Evolutionary conservation across 2,797 vertebrate species (phyloP).

Genomic region (Peromyscus eremicus): DNA sequence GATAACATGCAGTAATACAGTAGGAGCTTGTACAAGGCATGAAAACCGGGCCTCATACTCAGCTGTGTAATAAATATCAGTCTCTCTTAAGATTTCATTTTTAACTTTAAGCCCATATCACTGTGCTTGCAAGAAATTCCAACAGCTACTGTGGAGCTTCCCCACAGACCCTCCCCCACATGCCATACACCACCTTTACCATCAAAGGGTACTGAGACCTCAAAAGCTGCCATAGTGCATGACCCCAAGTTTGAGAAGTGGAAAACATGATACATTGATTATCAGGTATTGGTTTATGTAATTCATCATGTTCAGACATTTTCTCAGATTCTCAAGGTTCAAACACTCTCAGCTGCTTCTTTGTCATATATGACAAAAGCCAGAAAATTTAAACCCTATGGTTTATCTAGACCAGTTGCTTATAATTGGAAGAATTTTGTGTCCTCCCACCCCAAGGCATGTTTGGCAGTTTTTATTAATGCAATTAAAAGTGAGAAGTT

Average conservation of each 20-base stretch:
- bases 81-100: slow-evolving; percentile 5
- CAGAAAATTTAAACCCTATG: not conserved
- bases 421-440: slow-evolving; percentile 23
- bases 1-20: not conserved
- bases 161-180: not conserved
- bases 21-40: not conserved
- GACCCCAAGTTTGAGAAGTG: not conserved
- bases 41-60: slow-evolving; percentile 9
- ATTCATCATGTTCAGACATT: not conserved
- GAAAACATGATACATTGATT: not conserved
- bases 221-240: not conserved
- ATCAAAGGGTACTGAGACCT: not conserved
- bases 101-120: not conserved
- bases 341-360: not conserved
- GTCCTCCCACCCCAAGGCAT: not conserved
- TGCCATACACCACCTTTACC: not conserved
- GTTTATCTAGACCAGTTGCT: not conserved
- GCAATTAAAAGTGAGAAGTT: not conserved
- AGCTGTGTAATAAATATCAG: not conserved
- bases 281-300: not conserved
- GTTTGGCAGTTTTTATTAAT: not conserved
- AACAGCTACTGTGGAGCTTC: not conserved
- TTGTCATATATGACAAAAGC: not conserved
- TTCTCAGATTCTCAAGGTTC: not conserved
- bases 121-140: not conserved